A percentile compares a stretch with the other conserved stretches of the same genome.
phyloP scores from a whole-genome alignment of 2,888 invertebrate genomes.

The Acronicta aceris region DNA sequence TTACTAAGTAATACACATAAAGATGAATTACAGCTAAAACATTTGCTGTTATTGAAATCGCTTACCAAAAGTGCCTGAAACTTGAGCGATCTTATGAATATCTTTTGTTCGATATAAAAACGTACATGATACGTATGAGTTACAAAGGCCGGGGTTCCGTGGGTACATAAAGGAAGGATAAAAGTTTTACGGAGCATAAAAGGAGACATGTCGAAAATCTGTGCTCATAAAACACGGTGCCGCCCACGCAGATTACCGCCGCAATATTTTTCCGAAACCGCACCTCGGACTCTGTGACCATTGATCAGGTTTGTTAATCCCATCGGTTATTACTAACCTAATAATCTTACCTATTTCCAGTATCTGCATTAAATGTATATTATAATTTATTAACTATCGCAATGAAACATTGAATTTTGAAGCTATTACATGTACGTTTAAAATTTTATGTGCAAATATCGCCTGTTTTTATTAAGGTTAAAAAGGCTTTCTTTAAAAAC shows the following conservation, averaged over 20 bases:
- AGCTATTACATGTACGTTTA: no score
- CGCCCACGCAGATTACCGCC: constrained; percentile 60
- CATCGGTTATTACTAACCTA: constrained; percentile 52
- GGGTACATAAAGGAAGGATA: constrained; percentile 70
- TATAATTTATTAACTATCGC: constrained; percentile 40
- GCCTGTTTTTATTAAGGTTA: no score
- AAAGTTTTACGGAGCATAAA: constrained; percentile 81
- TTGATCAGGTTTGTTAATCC: constrained; percentile 49
- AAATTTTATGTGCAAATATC: no score
- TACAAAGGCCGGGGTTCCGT: constrained; percentile 66
- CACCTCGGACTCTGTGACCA: constrained; percentile 30
- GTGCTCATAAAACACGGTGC: constrained; percentile 72
- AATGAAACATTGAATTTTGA: no score
- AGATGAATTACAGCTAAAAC: constrained; percentile 43
- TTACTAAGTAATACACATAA: constrained; percentile 19
- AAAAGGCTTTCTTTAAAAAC: no score
- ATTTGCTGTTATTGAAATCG: constrained; percentile 54
- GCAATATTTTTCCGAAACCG: constrained; percentile 39
- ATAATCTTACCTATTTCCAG: constrained; percentile 50
- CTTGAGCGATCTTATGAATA: constrained; percentile 50
- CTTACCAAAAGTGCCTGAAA: constrained; percentile 50
- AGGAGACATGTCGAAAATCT: constrained; percentile 79
- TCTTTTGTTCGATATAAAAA: constrained; percentile 55
- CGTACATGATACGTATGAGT: constrained; percentile 57
- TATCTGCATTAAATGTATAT: constrained; percentile 36